Evolutionary conservation across 37 sponge, comb jelly and placozoan species (phyloP).

Genomic region (Beroe forskalii): DNA sequence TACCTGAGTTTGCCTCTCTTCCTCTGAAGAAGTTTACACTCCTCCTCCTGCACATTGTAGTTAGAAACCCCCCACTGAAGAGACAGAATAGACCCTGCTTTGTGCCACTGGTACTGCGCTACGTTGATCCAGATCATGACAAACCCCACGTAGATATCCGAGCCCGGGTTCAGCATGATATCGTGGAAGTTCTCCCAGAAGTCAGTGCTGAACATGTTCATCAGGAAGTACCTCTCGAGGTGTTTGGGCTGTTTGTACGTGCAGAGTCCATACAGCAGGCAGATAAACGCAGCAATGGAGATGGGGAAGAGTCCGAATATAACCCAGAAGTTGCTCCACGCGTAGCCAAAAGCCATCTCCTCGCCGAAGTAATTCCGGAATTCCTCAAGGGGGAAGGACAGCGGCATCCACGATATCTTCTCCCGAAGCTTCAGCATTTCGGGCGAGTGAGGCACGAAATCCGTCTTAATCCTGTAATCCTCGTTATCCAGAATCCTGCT

Average conservation of each 20-base stretch:
- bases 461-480: background rate
- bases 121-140: background rate
- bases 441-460: background rate
- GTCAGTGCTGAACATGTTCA: background rate
- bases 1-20: too few relatives aligned
- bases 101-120: background rate
- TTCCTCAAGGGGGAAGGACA: background rate
- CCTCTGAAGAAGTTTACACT: too few relatives aligned
- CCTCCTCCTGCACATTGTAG: background rate
- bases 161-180: background rate
- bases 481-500: background rate
- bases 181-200: background rate
- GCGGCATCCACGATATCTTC: background rate
- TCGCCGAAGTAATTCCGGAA: background rate
- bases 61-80: background rate
- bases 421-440: background rate
- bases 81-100: background rate
- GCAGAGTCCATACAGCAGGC: background rate
- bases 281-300: background rate
- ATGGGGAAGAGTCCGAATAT: background rate
- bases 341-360: background rate
- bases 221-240: background rate
- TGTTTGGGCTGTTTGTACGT: too few relatives aligned
- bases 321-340: background rate
- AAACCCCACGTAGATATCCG: background rate